Percentiles rank a stretch among this genome's conserved stretches.
Evolutionary conservation across 1,140 invertebrate species (phyloP).

Genomic region (Protaetia brevitarsis): DNA sequence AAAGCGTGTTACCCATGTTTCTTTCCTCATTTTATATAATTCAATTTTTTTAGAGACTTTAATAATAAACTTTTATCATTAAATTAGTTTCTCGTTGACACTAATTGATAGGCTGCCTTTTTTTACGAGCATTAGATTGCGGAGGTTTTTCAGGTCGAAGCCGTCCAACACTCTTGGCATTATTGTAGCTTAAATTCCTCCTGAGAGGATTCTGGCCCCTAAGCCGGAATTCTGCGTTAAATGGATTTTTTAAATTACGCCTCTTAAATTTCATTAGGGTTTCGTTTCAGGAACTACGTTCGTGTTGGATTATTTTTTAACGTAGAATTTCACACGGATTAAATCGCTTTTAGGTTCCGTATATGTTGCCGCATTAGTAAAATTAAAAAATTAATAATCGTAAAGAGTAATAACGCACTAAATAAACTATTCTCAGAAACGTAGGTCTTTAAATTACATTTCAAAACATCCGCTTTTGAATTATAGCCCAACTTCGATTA

Average conservation of each 20-base stretch:
- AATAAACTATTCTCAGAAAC: too few species aligned
- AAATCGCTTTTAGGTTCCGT: background rate
- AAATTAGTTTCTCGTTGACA: background rate
- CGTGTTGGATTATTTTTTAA: background rate
- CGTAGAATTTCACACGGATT: background rate
- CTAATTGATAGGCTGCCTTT: background rate
- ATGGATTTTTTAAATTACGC: constrained; percentile 1
- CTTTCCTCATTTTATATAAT: too few species aligned
- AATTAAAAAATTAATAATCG: too few species aligned
- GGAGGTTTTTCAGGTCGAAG: background rate
- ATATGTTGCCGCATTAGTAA: too few species aligned
- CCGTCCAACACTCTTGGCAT: background rate
- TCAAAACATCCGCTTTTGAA: background rate
- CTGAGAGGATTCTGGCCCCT: background rate
- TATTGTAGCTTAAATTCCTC: background rate
- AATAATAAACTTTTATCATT: background rate
- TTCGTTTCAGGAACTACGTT: background rate
- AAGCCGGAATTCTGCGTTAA: background rate
- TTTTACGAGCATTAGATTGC: background rate
- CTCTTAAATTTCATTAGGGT: constrained; percentile 5
- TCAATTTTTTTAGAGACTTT: too few species aligned
- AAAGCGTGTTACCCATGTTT: too few species aligned
- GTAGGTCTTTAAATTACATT: too few species aligned
- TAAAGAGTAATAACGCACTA: too few species aligned
- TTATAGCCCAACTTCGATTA: background rate